Evolutionary conservation across 2,113 vertebrate species (phyloP), one percentile per base, ranked within the genome.

Genomic region (Ornithorhynchus anatinus): DNA sequence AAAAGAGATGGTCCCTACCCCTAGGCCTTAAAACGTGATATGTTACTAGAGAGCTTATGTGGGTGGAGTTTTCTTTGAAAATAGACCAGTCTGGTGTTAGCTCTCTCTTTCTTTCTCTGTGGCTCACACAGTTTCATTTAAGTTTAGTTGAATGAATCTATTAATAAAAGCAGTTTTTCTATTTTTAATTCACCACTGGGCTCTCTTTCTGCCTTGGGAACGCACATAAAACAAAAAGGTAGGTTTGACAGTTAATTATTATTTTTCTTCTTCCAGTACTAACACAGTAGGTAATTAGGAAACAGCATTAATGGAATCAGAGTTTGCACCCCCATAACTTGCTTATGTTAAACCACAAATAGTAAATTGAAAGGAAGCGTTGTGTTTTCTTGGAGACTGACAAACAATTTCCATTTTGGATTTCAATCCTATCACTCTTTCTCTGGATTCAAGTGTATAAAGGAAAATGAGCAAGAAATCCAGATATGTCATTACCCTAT

Each of bases 31-130:
- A 44, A 60, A 43, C 35, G 50, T 65, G 60, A 23, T 58, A 48
- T 61, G 9, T 75, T 72, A 64, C 36, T 77, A 36, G 51, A 66
- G 29, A 59, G 59, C 74, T 76, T 71, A 25, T 57, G 32, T 48
- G 53, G 65, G 43, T 64, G 47, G 58, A 51, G 31, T 58, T 77
- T 77, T 74, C 53, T 74, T 40, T 74, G 54, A 45, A 45, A 57
- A 45, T 14, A 62, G 51, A 61, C 40, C 66, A 7, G 60, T 51
- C 35, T 69, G 16, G 58, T 69, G 33, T 48, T 70, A 47, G n/a
- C 22, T 61, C 25, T 68, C 47, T 56, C 47, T 50, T 31, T 27
- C 43, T 71, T 43, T 36, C 14, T 65, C 64, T 70, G 66, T 42
- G 68, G 29, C 32, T 72, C 52, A 62, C 23, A 59, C 15, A 64